Percentiles rank a stretch among this genome's conserved stretches.
Evolutionary conservation across 2,113 vertebrate genomes (phyloP).

Genomic region (Ancistrus triradiatus): DNA sequence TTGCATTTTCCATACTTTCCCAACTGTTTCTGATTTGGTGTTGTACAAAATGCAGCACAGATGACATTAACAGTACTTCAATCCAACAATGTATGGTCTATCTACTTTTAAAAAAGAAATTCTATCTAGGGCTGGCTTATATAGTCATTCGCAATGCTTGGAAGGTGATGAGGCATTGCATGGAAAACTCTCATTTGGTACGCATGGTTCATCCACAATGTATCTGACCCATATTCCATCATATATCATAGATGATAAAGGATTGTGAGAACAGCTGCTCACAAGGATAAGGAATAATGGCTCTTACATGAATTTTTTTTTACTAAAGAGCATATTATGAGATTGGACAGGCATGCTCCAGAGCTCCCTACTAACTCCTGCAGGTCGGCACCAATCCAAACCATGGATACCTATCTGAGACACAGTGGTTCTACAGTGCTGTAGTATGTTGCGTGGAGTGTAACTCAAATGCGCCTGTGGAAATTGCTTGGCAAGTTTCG

Average conservation of each 20-base stretch:
- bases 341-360: conserved; percentile 3
- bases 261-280: conserved; percentile 25
- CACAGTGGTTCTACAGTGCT: conserved; percentile 19
- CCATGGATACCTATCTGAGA: conserved; percentile 3
- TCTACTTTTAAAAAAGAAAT: conserved; percentile 1
- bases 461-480: conserved; percentile 3
- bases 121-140: conserved; percentile 3
- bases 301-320: conserved; percentile 31
- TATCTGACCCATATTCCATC: conserved; percentile 4
- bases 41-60: too few relatives aligned
- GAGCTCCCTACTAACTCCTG: conserved; percentile 35
- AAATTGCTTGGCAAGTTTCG: conserved; percentile 24
- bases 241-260: conserved; percentile 19
- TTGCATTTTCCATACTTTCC: too few relatives aligned
- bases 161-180: conserved; percentile 8
- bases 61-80: too few relatives aligned
- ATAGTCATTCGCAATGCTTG: background rate
- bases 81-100: too few relatives aligned
- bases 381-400: conserved; percentile 19
- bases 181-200: conserved; percentile 1
- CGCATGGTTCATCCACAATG: background rate
- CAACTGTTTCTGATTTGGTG: too few relatives aligned
- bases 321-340: conserved; percentile 38
- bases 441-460: background rate
- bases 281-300: conserved; percentile 15